Percentiles rank a stretch among this genome's conserved stretches.
Evolutionary conservation across 2,113 vertebrate species (phyloP).

Genomic region (Piprites chloris): DNA sequence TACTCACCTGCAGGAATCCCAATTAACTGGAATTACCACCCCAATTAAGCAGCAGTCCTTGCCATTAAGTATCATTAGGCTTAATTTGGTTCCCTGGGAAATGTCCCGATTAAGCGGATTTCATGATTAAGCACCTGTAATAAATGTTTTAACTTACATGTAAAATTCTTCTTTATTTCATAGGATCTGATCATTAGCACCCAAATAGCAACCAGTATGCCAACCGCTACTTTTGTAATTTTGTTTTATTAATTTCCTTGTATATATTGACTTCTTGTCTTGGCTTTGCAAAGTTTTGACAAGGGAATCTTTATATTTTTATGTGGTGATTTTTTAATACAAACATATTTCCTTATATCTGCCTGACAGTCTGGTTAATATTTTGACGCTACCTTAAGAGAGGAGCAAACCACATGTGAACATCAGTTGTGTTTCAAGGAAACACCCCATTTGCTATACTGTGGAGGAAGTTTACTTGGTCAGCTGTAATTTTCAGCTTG

Average conservation of each 20-base stretch:
- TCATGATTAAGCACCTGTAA: conserved; percentile 66
- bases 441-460: not conserved
- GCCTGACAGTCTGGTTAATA: not conserved
- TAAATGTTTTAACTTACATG: conserved; percentile 64
- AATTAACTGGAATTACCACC: conserved; percentile 72
- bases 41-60: conserved; percentile 70
- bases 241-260: not conserved
- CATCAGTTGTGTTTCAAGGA: not conserved
- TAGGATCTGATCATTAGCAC: not conserved
- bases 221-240: not conserved
- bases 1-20: conserved; percentile 69
- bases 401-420: not conserved
- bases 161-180: conserved; percentile 50
- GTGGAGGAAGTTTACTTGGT: not conserved
- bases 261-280: not conserved
- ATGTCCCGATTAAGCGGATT: conserved; percentile 61
- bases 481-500: not conserved
- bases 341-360: not conserved
- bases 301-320: not conserved
- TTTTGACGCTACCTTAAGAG: not conserved
- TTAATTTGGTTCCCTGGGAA: conserved; percentile 75
- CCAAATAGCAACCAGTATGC: not conserved
- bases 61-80: conserved; percentile 69
- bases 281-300: not conserved
- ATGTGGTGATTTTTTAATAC: not conserved